These are phyloP conservation scores for Chaenogobius annularis DNA, from an alignment of 2,113 vertebrate genomes.

Conservation along the genomic window DNA sequence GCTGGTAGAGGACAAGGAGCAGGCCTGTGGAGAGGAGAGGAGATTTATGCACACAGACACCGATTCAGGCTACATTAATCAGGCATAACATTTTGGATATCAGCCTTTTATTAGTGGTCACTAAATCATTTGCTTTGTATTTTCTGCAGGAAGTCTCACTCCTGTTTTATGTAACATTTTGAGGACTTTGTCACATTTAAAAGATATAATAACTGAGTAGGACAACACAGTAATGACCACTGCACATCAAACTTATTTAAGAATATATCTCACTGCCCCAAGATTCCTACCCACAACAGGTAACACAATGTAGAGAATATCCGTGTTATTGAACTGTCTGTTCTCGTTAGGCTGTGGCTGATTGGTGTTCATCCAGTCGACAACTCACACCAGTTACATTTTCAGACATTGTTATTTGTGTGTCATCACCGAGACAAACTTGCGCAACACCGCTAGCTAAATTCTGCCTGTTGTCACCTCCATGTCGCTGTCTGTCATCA, in stretches of 20 bases:
- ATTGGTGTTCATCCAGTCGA: conserved; percentile 17
- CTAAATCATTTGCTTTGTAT: background rate
- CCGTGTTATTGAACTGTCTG: background rate
- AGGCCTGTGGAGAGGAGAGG: conserved; percentile 52
- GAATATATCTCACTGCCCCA: background rate
- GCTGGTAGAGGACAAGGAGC: conserved; percentile 69
- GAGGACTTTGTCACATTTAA: too few relatives aligned
- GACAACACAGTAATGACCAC: too few relatives aligned
- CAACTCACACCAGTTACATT: conserved; percentile 63
- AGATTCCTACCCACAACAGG: background rate
- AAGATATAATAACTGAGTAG: too few relatives aligned
- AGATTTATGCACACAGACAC: conserved; percentile 28
- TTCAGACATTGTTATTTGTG: conserved; percentile 47
- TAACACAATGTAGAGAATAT: background rate
- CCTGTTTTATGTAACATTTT: too few relatives aligned
- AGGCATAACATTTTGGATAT: conserved; percentile 1
- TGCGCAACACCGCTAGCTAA: conserved; percentile 46
- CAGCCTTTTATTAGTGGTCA: background rate
- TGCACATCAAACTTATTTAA: too few relatives aligned
- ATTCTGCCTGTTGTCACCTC: conserved; percentile 52
- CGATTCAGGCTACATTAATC: conserved; percentile 5
- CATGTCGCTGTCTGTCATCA: conserved; percentile 62
- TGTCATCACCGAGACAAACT: conserved; percentile 52
- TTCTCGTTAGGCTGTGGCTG: background rate
- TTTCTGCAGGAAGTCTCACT: background rate